Conservation (phyloP, 1,140 invertebrate species). For the Drusus annulatus region DNA sequence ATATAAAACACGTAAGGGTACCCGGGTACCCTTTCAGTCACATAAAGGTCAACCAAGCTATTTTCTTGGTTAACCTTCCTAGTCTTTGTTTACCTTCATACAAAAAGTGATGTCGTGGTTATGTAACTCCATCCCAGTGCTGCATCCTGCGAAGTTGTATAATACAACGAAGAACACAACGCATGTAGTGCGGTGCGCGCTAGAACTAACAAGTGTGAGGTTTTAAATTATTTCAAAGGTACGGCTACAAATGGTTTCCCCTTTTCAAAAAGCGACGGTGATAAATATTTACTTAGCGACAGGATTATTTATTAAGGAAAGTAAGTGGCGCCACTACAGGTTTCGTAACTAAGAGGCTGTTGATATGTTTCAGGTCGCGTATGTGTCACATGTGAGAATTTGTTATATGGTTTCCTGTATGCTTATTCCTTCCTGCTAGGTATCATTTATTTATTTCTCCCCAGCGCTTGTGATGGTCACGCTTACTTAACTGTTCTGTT, state of each 20-base stretch:
- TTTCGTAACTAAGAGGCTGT: slow-evolving; percentile 13
- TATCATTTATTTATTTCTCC: too few species aligned
- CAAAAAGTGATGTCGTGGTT: too few species aligned
- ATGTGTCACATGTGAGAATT: too few species aligned
- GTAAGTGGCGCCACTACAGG: slow-evolving; percentile 5
- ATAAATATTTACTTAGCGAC: slow-evolving; percentile 55
- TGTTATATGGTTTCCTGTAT: too few species aligned
- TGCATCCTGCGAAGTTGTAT: not conserved
- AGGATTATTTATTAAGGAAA: slow-evolving; percentile 53
- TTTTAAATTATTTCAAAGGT: slow-evolving; percentile 40
- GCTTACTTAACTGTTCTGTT: too few species aligned
- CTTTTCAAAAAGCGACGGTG: slow-evolving; percentile 49
- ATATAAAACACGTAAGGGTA: too few species aligned
- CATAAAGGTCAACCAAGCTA: too few species aligned
- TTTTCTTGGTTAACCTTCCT: too few species aligned
- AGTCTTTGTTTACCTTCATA: too few species aligned
- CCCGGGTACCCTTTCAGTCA: too few species aligned
- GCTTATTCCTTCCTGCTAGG: too few species aligned
- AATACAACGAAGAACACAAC: not conserved
- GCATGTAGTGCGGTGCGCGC: not conserved
- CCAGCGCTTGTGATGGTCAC: too few species aligned
- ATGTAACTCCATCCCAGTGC: not conserved
- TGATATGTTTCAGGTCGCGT: not conserved
- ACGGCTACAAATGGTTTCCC: slow-evolving; percentile 34
- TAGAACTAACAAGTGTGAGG: slow-evolving; percentile 12